Evolutionary conservation across 2,888 invertebrate species (phyloP), one percentile per base, ranked within the genome.

Genomic region (Brenthis hecate): DNA sequence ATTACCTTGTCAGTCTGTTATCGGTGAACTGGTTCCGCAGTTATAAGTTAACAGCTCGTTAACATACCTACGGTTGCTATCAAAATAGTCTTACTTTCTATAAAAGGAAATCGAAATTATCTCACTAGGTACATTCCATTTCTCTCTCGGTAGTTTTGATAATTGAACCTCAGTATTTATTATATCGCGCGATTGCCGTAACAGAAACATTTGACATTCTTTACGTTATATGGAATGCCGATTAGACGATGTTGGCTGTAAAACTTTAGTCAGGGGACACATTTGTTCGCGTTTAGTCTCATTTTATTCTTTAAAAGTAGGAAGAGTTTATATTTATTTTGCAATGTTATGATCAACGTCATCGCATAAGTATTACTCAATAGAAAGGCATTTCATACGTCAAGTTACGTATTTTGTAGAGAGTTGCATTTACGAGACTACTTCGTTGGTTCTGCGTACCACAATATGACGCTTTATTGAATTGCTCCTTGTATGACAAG

Each of bases 91-190:
- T 92, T 88, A 91, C 92, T 92, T 92, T 92, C 92, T 92, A 91
- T 87, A 89, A 89, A 91, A 90, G 89, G 91, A 92, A 91, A 92
- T 90, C 91, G 91, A 91, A 91, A 91, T 91, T 88, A 86, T 87
- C 85, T 88, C 84, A 87, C 83, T 19, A 19, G 19, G 19, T 85
- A 84, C 85, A 90, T 89, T 89, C 87, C 88, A 88, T 89, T 92
- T 90, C 89, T 88, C 89, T 88, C 85, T 86, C 85, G 81, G 82
- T 83, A 85, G 85, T 88, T 90, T 87, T 86, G 85, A 86, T 90
- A 88, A 89, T 89, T 85, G 87, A 84, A 82, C 82, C 80, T 78
- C 78, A 80, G 84, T 80, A 86, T 85, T 88, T 86, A 85, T 86
- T 87, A 86, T 87, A 84, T 83, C 79, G 76, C 74, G 77, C 77